phyloP scores from a whole-genome alignment of 2,113 vertebrate species.

The Micronycteris hirsuta region DNA sequence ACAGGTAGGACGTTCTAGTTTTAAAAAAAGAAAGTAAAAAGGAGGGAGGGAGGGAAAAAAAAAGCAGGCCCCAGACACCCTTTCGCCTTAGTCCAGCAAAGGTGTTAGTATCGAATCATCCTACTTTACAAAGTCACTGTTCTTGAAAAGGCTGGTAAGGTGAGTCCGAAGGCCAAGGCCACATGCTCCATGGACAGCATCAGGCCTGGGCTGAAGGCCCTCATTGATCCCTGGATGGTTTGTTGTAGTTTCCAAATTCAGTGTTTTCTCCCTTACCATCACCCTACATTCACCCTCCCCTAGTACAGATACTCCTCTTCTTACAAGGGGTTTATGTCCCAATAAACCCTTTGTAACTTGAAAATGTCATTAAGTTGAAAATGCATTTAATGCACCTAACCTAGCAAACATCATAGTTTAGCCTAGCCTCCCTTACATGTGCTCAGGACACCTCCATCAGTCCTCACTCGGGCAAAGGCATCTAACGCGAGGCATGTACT shows the following conservation, averaged over 20 bases:
- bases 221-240: background rate
- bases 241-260: background rate
- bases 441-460: background rate
- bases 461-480: background rate
- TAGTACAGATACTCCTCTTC: background rate
- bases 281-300: background rate
- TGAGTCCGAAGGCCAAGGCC: background rate
- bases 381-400: background rate
- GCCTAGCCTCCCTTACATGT: background rate
- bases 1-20: background rate
- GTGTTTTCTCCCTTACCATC: background rate
- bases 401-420: background rate
- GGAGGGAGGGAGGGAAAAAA: background rate
- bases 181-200: accelerated
- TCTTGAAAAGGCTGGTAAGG: background rate
- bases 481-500: accelerated
- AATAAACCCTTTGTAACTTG: too few species aligned
- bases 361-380: background rate
- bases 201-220: background rate
- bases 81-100: background rate
- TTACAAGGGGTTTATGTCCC: background rate
- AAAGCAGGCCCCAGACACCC: background rate
- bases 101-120: too few species aligned
- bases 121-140: background rate
- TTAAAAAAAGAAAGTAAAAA: too few species aligned